Evolutionary conservation across 2,113 vertebrate genomes (phyloP).

Genomic region (Aptenodytes forsteri): DNA sequence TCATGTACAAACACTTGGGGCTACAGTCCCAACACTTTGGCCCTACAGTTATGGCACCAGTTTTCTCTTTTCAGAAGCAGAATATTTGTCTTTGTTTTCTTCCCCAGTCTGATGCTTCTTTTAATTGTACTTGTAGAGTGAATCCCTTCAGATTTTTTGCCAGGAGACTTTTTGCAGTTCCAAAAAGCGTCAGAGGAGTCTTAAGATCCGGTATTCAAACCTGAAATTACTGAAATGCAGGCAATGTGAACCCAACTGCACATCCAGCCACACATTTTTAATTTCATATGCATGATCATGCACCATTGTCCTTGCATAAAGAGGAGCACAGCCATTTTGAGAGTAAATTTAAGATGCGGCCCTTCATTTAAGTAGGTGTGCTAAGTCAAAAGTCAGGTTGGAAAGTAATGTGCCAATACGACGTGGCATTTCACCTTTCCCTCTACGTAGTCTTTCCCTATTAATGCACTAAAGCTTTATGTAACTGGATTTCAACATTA

Average conservation of each 20-base stretch:
- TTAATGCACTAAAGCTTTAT: not conserved
- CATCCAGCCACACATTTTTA: not conserved
- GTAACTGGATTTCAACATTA: constrained; percentile 17
- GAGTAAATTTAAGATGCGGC: not conserved
- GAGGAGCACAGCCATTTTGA: not conserved
- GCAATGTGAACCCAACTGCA: not conserved
- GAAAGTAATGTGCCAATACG: not conserved
- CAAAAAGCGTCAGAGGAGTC: not conserved
- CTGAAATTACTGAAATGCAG: not conserved
- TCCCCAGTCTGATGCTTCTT: not conserved
- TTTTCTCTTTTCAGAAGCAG: not conserved
- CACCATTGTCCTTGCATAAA: not conserved
- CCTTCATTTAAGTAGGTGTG: not conserved
- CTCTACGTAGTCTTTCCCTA: not conserved
- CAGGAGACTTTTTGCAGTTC: not conserved
- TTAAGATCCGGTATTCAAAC: not conserved
- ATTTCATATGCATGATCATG: not conserved
- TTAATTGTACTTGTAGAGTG: not conserved
- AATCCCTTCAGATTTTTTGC: not conserved
- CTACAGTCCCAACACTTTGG: not conserved
- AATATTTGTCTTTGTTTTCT: not conserved
- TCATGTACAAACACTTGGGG: not conserved
- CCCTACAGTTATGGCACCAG: not conserved
- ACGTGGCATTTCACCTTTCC: not conserved
- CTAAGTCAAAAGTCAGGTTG: not conserved